These are phyloP conservation scores for Micronycteris hirsuta DNA, from an alignment of 2,113 vertebrate genomes.

Conservation along the genomic window DNA sequence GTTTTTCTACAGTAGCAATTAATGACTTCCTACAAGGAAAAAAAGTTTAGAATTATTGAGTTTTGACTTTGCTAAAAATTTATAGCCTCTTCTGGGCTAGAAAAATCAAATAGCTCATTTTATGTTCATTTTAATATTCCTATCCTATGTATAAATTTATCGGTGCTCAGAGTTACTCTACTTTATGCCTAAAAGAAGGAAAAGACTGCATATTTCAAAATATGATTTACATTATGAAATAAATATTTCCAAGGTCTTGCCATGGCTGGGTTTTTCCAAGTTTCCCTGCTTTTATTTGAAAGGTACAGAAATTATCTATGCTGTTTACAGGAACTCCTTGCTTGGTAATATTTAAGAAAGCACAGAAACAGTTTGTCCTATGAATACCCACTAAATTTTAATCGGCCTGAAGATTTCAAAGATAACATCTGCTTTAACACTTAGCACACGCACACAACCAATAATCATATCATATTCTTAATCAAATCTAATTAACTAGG, in stretches of 20 bases:
- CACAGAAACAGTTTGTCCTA: conserved; percentile 34
- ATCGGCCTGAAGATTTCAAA: conserved; percentile 44
- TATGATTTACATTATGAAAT: conserved; percentile 13
- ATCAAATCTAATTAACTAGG: conserved; percentile 36
- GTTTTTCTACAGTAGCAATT: conserved; percentile 98
- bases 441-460: conserved; percentile 31
- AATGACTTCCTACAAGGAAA: conserved; percentile 92
- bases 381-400: conserved; percentile 34
- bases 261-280: neutral
- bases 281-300: conserved; percentile 44
- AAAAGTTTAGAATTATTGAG: conserved; percentile 76
- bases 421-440: conserved; percentile 3
- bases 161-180: conserved; percentile 4
- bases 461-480: conserved; percentile 56
- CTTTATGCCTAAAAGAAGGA: neutral
- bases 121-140: conserved; percentile 30
- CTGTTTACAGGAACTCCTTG: neutral
- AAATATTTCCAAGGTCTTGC: conserved; percentile 24
- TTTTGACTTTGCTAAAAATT: conserved; percentile 61
- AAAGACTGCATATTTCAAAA: neutral
- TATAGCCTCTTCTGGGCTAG: conserved; percentile 9
- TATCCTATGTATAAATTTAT: conserved; percentile 22
- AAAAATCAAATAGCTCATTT: conserved; percentile 5
- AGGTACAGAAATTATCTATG: conserved; percentile 10
- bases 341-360: conserved; percentile 37